Evolutionary conservation across 1,140 invertebrate species (phyloP).

Genomic region (Wasmannia auropunctata): DNA sequence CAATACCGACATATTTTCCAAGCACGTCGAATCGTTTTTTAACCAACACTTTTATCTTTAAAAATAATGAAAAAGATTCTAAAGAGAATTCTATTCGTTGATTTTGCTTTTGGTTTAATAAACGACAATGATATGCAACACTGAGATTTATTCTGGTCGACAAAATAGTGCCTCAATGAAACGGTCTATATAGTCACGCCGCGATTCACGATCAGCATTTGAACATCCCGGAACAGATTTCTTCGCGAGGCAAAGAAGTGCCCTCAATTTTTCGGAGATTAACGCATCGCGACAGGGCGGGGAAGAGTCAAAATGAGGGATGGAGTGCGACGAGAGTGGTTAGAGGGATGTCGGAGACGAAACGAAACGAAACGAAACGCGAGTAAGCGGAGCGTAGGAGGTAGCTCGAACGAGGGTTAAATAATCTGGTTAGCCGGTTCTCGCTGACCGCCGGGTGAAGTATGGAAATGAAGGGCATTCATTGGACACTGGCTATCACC

Average conservation of each 20-base stretch:
- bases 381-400: constrained; percentile 9
- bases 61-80: not conserved
- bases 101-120: not conserved
- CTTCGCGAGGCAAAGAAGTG: not conserved
- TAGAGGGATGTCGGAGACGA: not conserved
- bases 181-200: not conserved
- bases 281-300: not conserved
- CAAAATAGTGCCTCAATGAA: not conserved
- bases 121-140: not conserved
- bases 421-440: constrained; percentile 83
- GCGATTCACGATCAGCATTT: not conserved
- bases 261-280: constrained; percentile 47
- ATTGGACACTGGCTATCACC: constrained; percentile 74
- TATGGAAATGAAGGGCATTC: constrained; percentile 85
- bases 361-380: constrained; percentile 18
- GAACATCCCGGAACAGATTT: not conserved
- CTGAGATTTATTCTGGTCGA: not conserved
- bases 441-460: constrained; percentile 80
- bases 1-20: not conserved
- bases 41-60: not conserved
- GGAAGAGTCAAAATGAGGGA: not conserved
- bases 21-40: not conserved
- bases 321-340: not conserved
- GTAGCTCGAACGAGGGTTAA: constrained; percentile 77
- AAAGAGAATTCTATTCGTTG: not conserved